Base-by-base conservation (phyloP, 2,113 vertebrate genomes). In the Donacobius atricapilla region DNA sequence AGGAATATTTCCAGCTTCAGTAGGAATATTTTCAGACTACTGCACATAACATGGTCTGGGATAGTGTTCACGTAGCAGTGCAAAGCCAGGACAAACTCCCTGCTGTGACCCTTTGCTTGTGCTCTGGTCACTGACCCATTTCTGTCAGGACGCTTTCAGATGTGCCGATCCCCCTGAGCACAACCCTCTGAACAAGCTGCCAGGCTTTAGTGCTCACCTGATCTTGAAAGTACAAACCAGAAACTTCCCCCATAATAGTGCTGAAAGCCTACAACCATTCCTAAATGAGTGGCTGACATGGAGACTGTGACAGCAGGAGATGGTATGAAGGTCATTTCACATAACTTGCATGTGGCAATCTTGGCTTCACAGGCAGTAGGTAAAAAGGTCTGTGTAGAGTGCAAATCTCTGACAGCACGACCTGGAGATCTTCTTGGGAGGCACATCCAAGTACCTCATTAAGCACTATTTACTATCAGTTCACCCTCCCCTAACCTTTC, bases 61-160 rank as follows among this genome's bases (percentile, higher is more conserved):
- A 27, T 2, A n/a, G 50, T 4, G 20, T 25, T 64, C 50, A 37
- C 0, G 0, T 4, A 47, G 65, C 19, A 15, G 31, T 23, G 65
- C 78, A 92, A 77, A 85, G 65, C 47, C 65, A 39, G 11, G 45
- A 50, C 35, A 39, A 47, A 39, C 10, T 50, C 51, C 69, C 35
- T 54, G 85, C 70, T 13, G 33, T 47, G 78, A 33, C 40, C 78
- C 65, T 61, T 57, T 27, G 23, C 57, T 58, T 1, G 0, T 20
- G 65, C 82, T 42, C 70, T 54, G 70, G 24, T 76, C 79, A 15
- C 65, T 64, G 89, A 51, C 66, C 75, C 47, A 5, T 50, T 90
- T 76, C 33, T 76, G 35, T 35, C 83, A 35, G 65, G 35, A 12
- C 0, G 1, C 65, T 60, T 47, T 64, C 2, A 6, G 79, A 47